Percentiles rank a stretch among this genome's conserved stretches.
Evolutionary conservation across 2,888 invertebrate genomes (phyloP).

Genomic region (Amblyjoppa fuscipennis): DNA sequence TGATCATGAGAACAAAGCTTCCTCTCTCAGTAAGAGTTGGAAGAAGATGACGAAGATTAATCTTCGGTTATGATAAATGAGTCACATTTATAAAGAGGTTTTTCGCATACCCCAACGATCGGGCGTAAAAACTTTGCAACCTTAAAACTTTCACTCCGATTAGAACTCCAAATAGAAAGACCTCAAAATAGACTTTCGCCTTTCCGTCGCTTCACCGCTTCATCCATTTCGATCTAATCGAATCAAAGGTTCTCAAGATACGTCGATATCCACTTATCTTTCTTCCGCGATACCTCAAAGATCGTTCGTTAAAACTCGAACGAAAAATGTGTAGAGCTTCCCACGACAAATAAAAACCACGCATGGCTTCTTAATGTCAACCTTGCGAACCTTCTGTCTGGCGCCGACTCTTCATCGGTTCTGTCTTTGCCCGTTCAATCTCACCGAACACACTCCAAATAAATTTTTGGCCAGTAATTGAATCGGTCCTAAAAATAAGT

Average conservation of each 20-base stretch:
- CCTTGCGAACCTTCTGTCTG: not conserved
- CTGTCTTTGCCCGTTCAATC: not conserved
- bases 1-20: no score
- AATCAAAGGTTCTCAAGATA: not conserved
- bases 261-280: not conserved
- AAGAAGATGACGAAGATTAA: no score
- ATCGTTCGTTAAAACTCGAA: not conserved
- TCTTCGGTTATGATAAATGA: constrained; percentile 11
- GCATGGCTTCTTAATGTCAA: not conserved
- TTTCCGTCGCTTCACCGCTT: not conserved
- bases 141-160: not conserved
- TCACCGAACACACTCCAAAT: not conserved
- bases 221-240: not conserved
- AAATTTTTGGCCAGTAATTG: not conserved
- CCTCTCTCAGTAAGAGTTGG: no score
- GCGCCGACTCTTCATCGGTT: not conserved
- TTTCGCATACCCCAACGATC: constrained; percentile 59
- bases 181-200: not conserved
- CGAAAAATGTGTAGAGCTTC: constrained; percentile 1
- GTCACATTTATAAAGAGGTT: constrained; percentile 54
- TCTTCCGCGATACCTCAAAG: not conserved
- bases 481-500: not conserved
- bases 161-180: no score
- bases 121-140: constrained; percentile 21
- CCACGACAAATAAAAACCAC: not conserved